phyloP scores from a whole-genome alignment of 1,140 invertebrate genomes.

The Nasonia giraulti region DNA sequence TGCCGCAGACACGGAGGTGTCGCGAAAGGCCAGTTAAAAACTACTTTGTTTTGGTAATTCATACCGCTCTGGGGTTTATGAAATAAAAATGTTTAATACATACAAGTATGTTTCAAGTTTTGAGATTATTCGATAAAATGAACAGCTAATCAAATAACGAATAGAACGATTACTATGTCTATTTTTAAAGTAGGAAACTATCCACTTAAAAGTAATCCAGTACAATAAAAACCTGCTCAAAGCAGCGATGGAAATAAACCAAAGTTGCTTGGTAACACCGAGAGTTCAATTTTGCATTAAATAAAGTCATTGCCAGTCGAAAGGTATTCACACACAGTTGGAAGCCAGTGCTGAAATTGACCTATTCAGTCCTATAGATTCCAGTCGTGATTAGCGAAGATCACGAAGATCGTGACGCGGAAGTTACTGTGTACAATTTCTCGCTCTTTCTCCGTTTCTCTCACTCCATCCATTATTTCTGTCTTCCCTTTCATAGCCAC shows the following conservation, averaged over 20 bases:
- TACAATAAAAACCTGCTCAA: too few species aligned
- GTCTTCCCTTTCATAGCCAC: background rate
- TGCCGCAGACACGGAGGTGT: too few species aligned
- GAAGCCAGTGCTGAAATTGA: conserved; percentile 4
- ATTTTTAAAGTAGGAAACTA: too few species aligned
- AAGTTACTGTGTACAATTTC: conserved; percentile 5
- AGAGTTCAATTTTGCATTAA: conserved; percentile 9
- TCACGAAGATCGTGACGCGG: conserved; percentile 55
- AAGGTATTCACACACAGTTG: background rate
- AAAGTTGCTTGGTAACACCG: background rate
- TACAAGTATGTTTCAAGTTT: too few species aligned
- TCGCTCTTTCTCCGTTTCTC: conserved; percentile 29
- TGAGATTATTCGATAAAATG: too few species aligned
- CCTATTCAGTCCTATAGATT: conserved; percentile 36
- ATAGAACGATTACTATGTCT: too few species aligned
- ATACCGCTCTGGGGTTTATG: too few species aligned
- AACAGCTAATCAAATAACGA: too few species aligned
- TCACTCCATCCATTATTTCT: background rate
- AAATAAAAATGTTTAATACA: too few species aligned
- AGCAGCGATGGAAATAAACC: background rate
- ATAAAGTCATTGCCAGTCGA: background rate
- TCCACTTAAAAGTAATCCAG: too few species aligned
- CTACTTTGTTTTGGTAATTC: too few species aligned
- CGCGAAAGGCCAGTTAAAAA: too few species aligned
- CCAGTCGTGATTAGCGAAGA: conserved; percentile 43